Conservation (phyloP, 2,797 vertebrate species). For the Enteromius fasciolatus region DNA sequence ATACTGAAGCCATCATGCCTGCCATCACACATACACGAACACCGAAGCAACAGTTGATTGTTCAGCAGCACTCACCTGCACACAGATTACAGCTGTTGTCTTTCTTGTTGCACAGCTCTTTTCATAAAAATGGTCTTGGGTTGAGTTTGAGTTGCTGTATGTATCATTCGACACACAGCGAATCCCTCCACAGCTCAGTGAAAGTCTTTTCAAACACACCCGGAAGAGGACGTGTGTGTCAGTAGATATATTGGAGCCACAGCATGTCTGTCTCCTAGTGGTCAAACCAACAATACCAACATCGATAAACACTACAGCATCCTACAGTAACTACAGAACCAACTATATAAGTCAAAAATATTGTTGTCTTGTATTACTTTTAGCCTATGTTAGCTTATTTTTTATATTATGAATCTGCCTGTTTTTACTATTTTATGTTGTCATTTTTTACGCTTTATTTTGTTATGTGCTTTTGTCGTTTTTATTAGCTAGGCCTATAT, state of each 20-base stretch:
- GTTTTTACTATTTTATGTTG: not conserved
- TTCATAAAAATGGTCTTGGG: constrained; percentile 30
- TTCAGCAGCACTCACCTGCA: constrained; percentile 47
- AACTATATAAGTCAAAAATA: not conserved
- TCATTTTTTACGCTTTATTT: not conserved
- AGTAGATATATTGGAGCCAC: not conserved
- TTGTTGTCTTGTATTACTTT: not conserved
- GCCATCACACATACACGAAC: constrained; percentile 3
- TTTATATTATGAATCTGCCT: not conserved
- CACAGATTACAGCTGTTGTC: constrained; percentile 20
- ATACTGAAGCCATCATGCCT: constrained; percentile 36
- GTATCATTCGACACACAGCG: constrained; percentile 36
- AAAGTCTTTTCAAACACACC: constrained; percentile 52
- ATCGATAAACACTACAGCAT: not conserved
- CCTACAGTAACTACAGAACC: not conserved
- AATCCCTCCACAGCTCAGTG: constrained; percentile 8
- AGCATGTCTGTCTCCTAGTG: constrained; percentile 42
- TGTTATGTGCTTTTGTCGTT: not conserved
- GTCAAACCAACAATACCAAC: constrained; percentile 23
- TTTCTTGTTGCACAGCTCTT: not conserved
- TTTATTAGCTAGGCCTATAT: not conserved
- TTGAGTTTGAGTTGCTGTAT: constrained; percentile 6
- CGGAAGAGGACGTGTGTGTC: constrained; percentile 52
- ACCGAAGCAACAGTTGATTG: constrained; percentile 45
- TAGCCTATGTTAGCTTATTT: not conserved